Evolutionary conservation across 2,888 invertebrate species (phyloP), one percentile per base, ranked within the genome.

Genomic region (Ichneumon xanthorius): DNA sequence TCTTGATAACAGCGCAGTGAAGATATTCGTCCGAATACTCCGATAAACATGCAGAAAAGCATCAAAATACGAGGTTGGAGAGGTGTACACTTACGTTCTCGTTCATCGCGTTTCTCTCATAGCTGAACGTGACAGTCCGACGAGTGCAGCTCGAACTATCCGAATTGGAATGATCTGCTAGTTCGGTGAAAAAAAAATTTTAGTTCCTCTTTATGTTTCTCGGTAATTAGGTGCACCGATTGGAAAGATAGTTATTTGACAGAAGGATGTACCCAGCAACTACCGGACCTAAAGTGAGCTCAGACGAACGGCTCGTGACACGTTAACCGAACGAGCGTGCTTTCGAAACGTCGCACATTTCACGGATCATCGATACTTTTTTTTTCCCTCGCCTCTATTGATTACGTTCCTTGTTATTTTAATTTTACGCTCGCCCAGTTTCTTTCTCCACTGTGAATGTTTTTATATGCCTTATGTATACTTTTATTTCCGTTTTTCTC

Each of bases 191-290:
- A 63, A 76, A 76, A 76, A 71, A 76, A 71, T 72, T 63, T 14
- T 58, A 33, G 76, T 71, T 82, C 70, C 70, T 37, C 40, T 58
- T 48, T 71, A 71, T 82, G 63, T 84, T 80, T 73, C 40, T 45
- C 65, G 75, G 63, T 48, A 68, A 86, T 86, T 87, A 84, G 84
- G 80, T 80, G 73, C 78, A 78, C 79, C 77, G 86, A 86, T 84
- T 72, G 76, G 22, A 84, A 80, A 78, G 70, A 73, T 79, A 84
- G 82, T 58, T 81, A 84, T 87, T 87, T 87, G 87, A 87, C 86
- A 87, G 87, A 82, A 87, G 86, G 82, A 86, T 85, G 82, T 80
- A 73, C 65, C 79, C 76, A 81, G 79, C 82, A 79, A 85, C 85
- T 82, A 82, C 82, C 82, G 85, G 84, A 85, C 71, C 75, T 79